Evolutionary conservation across 92 coral and sea anemone species (phyloP), one percentile per base, ranked within the genome.

Genomic region (Zoanthus sociatus): DNA sequence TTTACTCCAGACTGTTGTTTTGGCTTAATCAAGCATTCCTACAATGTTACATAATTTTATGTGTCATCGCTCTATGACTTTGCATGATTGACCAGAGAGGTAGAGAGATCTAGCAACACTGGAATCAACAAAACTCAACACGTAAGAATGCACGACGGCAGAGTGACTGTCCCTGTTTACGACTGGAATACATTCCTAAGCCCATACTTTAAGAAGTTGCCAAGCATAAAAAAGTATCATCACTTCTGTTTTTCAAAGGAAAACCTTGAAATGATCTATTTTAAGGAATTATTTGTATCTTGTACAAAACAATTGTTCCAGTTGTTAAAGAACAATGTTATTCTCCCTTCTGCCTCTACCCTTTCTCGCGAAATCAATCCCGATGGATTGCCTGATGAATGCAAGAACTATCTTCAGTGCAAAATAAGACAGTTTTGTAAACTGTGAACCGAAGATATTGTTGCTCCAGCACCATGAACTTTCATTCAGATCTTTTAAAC

Each of bases 341-440:
- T 11, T 50, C 78, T 83, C 3, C 78, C 78, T 17, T 63, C 69
- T n/a, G 37, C 87, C 14, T 33, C 87, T 15, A 67, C 77, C 60
- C 77, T 42, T 37, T 77, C 77, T 42, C 17, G 77, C 37, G 17
- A 15, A 48, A 13, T 82, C 63, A 66, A 26, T 26, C 26, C 26
- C 26, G 0, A 26, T 14, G 87, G 76, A 12, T 53, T 79, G 45
- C 61, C 71, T 9, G 73, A 79, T 53, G 51, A 79, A 60, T 7
- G 48, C 30, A 79, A 61, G 85, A 79, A 79, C 74, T 79, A 79
- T n/a, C 54, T 79, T 58, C 33, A 58, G 51, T 53, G 85, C 18
- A n/a, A 79, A n/a, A 79, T 79, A 14, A 30, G 67, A 60, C 67
- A 13, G 18, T 60, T 60, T 15, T 60, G 67, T 60, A 60, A 60